Conservation (phyloP, 2,113 vertebrate species). For the Opisthocomus hoazin region DNA sequence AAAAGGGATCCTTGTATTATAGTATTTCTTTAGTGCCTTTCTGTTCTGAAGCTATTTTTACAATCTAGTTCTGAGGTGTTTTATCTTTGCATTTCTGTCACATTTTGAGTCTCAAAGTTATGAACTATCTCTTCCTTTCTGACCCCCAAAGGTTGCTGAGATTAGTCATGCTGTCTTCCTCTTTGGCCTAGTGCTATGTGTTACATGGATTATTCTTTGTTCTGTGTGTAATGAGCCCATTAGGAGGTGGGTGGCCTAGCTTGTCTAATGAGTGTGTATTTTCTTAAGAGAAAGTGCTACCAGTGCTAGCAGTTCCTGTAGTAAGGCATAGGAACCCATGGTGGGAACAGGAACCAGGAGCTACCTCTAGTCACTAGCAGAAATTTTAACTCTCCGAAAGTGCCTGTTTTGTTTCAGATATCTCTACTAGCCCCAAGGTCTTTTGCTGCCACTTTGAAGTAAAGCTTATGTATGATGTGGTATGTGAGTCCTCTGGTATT, state of each 20-base stretch:
- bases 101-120: not conserved
- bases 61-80: not conserved
- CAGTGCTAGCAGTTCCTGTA: not conserved
- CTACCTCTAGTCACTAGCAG: not conserved
- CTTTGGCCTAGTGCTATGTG: not conserved
- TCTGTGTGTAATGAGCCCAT: not conserved
- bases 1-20: not conserved
- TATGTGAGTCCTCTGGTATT: not conserved
- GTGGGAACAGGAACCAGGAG: not conserved
- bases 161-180: not conserved
- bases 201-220: not conserved
- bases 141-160: not conserved
- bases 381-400: not conserved
- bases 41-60: not conserved
- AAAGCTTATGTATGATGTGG: not conserved
- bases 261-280: not conserved
- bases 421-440: not conserved
- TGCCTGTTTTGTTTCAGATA: not conserved
- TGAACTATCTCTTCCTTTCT: not conserved
- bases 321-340: not conserved
- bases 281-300: not conserved
- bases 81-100: not conserved
- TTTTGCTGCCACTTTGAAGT: not conserved
- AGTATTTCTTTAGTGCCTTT: not conserved
- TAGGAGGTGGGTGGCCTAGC: not conserved